These are phyloP conservation scores for Rhadinocentrus ornatus DNA, from an alignment of 2,797 vertebrate genomes.

Conservation along the genomic window DNA sequence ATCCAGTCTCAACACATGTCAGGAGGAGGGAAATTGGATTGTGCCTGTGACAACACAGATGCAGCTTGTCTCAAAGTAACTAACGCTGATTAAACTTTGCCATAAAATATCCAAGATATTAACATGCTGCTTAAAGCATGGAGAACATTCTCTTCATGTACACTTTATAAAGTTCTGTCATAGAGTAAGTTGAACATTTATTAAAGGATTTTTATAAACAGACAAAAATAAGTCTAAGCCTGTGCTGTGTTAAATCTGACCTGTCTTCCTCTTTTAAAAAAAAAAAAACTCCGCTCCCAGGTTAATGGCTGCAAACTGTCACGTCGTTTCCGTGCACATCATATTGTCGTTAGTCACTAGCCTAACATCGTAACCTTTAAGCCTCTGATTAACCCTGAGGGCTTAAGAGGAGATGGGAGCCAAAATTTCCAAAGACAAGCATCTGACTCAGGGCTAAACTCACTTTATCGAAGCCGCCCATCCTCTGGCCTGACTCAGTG, in stretches of 20 bases:
- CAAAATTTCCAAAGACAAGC: conserved; percentile 69
- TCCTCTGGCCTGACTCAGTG: conserved; percentile 90
- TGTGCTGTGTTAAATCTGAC: conserved; percentile 60
- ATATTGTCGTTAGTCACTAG: conserved; percentile 89
- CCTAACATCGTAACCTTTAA: conserved; percentile 90
- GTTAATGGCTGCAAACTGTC: conserved; percentile 84
- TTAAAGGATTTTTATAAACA: conserved; percentile 28
- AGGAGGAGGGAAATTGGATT: conserved; percentile 52
- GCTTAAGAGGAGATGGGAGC: conserved; percentile 67
- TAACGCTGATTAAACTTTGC: conserved; percentile 49
- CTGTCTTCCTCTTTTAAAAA: conserved; percentile 47
- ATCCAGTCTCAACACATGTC: conserved; percentile 58
- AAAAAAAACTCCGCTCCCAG: conserved; percentile 63
- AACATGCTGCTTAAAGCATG: conserved; percentile 42
- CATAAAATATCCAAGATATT: conserved; percentile 40
- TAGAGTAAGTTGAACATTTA: conserved; percentile 35
- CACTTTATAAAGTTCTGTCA: conserved; percentile 9
- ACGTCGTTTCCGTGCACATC: conserved; percentile 80
- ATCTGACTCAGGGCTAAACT: conserved; percentile 41
- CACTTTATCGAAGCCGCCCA: conserved; percentile 57
- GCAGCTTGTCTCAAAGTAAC: conserved; percentile 50
- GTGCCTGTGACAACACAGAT: conserved; percentile 63
- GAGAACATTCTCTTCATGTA: conserved; percentile 26
- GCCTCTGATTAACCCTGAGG: conserved; percentile 85
- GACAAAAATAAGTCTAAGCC: conserved; percentile 62